Percentiles rank a stretch among this genome's conserved stretches.
phyloP scores from a whole-genome alignment of 2,888 invertebrate species.

The Cenopis cana region DNA sequence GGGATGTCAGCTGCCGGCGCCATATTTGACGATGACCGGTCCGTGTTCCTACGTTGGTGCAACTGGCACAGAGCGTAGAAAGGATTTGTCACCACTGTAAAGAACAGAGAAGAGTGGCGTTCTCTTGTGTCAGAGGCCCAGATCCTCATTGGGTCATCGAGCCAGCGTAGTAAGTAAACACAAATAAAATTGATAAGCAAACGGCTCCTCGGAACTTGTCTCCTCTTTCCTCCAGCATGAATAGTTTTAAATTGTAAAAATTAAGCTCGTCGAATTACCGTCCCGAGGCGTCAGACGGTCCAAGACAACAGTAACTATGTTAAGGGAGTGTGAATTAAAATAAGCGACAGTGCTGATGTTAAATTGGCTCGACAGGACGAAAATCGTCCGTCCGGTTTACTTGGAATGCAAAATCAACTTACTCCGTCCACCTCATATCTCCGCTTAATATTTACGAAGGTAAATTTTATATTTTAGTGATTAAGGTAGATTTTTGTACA shows the following conservation, averaged over 20 bases:
- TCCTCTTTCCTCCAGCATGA: not conserved
- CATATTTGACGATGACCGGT: too few relatives aligned
- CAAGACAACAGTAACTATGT: conserved; percentile 40
- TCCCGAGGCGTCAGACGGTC: conserved; percentile 27
- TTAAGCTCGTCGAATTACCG: conserved; percentile 29
- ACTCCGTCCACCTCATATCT: conserved; percentile 6
- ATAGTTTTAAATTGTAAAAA: conserved; percentile 37
- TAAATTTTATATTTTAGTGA: not conserved
- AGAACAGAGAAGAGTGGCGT: too few relatives aligned
- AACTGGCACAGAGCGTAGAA: too few relatives aligned
- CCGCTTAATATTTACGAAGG: too few relatives aligned
- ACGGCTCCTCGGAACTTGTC: not conserved
- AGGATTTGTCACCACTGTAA: too few relatives aligned
- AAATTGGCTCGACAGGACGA: conserved; percentile 55
- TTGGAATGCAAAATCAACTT: conserved; percentile 47
- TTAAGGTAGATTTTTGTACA: not conserved
- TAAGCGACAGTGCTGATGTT: conserved; percentile 50
- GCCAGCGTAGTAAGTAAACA: too few relatives aligned
- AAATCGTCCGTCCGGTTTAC: conserved; percentile 48
- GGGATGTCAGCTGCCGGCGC: too few relatives aligned
- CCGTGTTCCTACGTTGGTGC: too few relatives aligned
- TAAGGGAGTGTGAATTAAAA: conserved; percentile 53
- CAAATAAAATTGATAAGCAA: conserved; percentile 7
- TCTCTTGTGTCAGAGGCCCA: too few relatives aligned
- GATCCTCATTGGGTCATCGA: too few relatives aligned